Evolutionary conservation across 2,797 vertebrate species (phyloP).

Genomic region (Caiman crocodilus): DNA sequence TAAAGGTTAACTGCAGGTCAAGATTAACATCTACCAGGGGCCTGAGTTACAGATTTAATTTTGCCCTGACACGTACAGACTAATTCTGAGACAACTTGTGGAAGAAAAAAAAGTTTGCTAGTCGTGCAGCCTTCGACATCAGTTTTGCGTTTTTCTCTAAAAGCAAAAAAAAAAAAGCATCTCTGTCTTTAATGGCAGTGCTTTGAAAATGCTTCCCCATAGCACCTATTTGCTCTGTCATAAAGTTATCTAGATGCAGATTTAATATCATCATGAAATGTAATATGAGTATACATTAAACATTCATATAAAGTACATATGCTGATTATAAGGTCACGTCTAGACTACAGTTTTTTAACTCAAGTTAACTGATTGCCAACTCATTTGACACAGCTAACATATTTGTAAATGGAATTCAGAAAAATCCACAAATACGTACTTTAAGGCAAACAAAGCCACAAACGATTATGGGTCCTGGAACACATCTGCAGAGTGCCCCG

Average conservation of each 20-base stretch:
- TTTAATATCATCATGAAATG: constrained; percentile 21
- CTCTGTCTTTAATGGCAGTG: neutral
- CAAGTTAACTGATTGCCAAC: constrained; percentile 35
- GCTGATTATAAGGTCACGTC: neutral
- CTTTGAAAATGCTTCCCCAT: neutral
- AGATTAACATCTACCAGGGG: too few species aligned
- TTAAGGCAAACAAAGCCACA: neutral
- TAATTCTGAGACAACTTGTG: constrained; percentile 29
- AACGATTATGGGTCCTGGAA: neutral
- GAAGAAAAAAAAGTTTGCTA: neutral
- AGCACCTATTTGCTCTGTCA: neutral
- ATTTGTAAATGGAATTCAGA: neutral
- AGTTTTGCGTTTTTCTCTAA: neutral
- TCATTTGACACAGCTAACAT: neutral
- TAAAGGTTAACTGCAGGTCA: too few species aligned
- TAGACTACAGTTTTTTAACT: constrained; percentile 14
- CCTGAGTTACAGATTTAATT: constrained; percentile 42
- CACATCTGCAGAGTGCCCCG: neutral
- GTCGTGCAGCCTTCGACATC: constrained; percentile 33
- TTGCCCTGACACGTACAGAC: constrained; percentile 17
- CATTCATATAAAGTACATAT: neutral
- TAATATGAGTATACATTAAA: constrained; percentile 25
- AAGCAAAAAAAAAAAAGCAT: neutral
- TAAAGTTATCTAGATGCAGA: constrained; percentile 41
- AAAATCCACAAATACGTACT: constrained; percentile 5